Evolutionary conservation across 2,797 vertebrate genomes (phyloP), one percentile per base, ranked within the genome.

Genomic region (Babyrousa celebensis): DNA sequence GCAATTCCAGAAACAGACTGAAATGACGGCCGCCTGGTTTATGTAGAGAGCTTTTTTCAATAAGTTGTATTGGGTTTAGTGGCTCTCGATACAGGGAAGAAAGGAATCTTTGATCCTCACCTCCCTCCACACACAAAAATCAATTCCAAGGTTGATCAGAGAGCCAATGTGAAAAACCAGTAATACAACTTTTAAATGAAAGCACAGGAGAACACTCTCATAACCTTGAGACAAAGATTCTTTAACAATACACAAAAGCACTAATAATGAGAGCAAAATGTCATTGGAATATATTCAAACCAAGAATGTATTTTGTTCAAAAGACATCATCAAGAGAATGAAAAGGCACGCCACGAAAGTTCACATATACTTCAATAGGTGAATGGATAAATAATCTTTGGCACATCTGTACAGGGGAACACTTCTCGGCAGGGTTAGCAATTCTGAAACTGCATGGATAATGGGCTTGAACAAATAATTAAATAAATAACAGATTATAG

Each of bases 271-370:
- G 18, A 17, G 11, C 65, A 63, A 11, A n/a, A 54, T 52, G 58
- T 82, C 25, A 40, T 86, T 72, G 36, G 32, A 75, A n/a, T n/a
- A 54, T 78, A 86, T 80, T 91, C 93, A 94, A 96, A 84, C n/a
- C 75, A 52, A 92, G 82, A 93, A 79, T 83, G 54, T 83, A 85
- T 21, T 29, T 36, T 85, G 52, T 89, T 85, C 63, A 58, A 91
- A 93, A 86, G 83, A 60, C 36, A 96, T 71, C 56, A 90, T 40
- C 91, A 78, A 25, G 54, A 93, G 58, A 60, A 79, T 27, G 21
- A 89, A 91, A 94, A 77, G n/a, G 40, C 67, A 68, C n/a, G 60
- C 27, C 29, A 48, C 36, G 40, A 20, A 21, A 79, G n/a, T 74
- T 75, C 70, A 36, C 27, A 36, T 10, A 25, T 80, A 56, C 52